Conservation (phyloP, 2,888 invertebrate genomes). For the Neocrepidodera transversa region DNA sequence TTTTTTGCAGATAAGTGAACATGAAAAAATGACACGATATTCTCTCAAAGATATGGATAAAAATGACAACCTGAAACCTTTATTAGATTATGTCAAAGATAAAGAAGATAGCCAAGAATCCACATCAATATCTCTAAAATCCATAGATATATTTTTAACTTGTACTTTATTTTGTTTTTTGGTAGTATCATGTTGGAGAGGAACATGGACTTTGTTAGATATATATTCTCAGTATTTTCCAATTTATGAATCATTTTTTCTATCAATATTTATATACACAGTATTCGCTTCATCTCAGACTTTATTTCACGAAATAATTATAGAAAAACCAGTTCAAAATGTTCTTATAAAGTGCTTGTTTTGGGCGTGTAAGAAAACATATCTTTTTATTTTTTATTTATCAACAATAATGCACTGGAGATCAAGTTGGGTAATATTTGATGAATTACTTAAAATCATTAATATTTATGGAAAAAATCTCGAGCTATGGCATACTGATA, state of each 20-base stretch:
- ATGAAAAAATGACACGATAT: not conserved
- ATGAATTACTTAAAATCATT: slow-evolving; percentile 25
- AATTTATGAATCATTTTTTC: slow-evolving; percentile 59
- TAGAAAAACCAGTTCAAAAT: slow-evolving; percentile 37
- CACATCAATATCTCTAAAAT: slow-evolving; percentile 42
- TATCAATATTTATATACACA: slow-evolving; percentile 64
- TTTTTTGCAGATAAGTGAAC: not conserved
- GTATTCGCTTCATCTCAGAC: slow-evolving; percentile 66
- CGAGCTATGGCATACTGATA: not conserved
- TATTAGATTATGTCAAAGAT: not conserved
- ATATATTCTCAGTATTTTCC: slow-evolving; percentile 62
- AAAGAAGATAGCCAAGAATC: slow-evolving; percentile 5
- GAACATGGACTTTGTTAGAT: slow-evolving; percentile 64
- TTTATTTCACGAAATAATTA: slow-evolving; percentile 52
- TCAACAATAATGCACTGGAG: slow-evolving; percentile 61
- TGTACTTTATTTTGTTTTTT: slow-evolving; percentile 61
- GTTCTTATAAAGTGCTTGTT: slow-evolving; percentile 28
- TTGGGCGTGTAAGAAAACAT: slow-evolving; percentile 52
- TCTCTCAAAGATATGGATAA: not conserved
- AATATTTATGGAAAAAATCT: not conserved
- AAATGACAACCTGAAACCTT: not conserved
- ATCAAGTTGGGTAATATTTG: slow-evolving; percentile 34
- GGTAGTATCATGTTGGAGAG: slow-evolving; percentile 65
- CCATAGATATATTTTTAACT: slow-evolving; percentile 60
- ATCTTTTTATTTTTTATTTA: slow-evolving; percentile 63